Evolutionary conservation across 2,113 vertebrate genomes (phyloP).

Genomic region (Clarias magur): DNA sequence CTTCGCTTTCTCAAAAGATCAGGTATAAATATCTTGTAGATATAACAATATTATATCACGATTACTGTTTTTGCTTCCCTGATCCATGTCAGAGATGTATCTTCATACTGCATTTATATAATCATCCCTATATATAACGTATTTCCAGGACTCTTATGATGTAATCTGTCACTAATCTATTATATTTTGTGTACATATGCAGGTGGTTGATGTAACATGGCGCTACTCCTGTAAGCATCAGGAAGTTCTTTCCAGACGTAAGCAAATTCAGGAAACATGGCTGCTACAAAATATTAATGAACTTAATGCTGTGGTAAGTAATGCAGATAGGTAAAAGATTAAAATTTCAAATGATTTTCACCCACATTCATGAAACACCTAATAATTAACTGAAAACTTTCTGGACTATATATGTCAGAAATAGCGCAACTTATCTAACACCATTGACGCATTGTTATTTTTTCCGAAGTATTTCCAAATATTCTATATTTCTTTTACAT

Average conservation of each 20-base stretch:
- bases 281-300: slow-evolving; percentile 83
- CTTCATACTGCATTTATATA: no score
- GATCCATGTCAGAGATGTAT: no score
- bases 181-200: slow-evolving; percentile 16
- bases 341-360: background rate
- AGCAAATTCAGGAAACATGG: slow-evolving; percentile 79
- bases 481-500: background rate
- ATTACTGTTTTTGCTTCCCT: no score
- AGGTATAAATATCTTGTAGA: slow-evolving; percentile 71
- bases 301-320: slow-evolving; percentile 79
- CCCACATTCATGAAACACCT: background rate
- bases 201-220: slow-evolving; percentile 98
- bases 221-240: slow-evolving; percentile 93
- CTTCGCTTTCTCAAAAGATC: slow-evolving; percentile 93
- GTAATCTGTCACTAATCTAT: no score
- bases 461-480: background rate
- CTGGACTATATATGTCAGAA: background rate
- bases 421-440: background rate
- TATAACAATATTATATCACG: background rate
- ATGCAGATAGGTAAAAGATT: background rate
- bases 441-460: background rate
- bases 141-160: no score
- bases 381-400: background rate
- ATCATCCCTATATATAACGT: no score
- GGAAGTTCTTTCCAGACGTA: slow-evolving; percentile 86